Evolutionary conservation across 2,888 invertebrate genomes (phyloP).

Genomic region (Odontocolon sp.): DNA sequence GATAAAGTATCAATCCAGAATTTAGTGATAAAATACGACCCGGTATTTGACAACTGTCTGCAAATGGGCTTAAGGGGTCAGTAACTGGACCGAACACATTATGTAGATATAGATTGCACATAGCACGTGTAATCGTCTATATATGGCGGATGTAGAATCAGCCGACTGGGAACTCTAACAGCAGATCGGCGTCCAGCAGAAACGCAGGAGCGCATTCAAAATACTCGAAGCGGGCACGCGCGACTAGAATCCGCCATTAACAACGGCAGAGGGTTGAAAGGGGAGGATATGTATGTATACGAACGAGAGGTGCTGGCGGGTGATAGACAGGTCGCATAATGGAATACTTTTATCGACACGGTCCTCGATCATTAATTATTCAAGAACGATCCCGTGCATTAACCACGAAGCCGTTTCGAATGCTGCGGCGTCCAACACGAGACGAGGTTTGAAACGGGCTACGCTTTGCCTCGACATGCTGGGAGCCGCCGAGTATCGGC

Average conservation of each 20-base stretch:
- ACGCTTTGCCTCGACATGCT: slow-evolving; percentile 25
- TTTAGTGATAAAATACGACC: too few relatives aligned
- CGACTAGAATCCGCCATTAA: slow-evolving; percentile 74
- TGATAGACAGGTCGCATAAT: slow-evolving; percentile 73
- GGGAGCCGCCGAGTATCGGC: slow-evolving; percentile 28
- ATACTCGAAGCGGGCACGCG: slow-evolving; percentile 2
- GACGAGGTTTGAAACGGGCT: slow-evolving; percentile 32
- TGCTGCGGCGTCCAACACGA: slow-evolving; percentile 38
- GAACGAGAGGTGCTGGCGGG: slow-evolving; percentile 54
- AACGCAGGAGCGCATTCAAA: slow-evolving; percentile 32
- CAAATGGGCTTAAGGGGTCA: too few relatives aligned
- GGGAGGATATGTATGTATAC: slow-evolving; percentile 50
- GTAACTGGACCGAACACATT: too few relatives aligned
- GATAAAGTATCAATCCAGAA: too few relatives aligned
- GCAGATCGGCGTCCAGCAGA: slow-evolving; percentile 13
- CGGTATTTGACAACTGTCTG: too few relatives aligned
- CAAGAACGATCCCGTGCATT: slow-evolving; percentile 73
- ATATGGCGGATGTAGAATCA: too few relatives aligned
- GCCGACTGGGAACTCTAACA: neutral
- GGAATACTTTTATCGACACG: slow-evolving; percentile 76
- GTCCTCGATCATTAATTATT: slow-evolving; percentile 73
- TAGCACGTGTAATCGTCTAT: too few relatives aligned
- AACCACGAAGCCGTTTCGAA: slow-evolving; percentile 62
- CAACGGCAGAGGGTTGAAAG: slow-evolving; percentile 43
- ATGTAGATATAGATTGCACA: too few relatives aligned